Base-by-base conservation (phyloP, 1,140 invertebrate genomes). In the Diorhabda elongata region DNA sequence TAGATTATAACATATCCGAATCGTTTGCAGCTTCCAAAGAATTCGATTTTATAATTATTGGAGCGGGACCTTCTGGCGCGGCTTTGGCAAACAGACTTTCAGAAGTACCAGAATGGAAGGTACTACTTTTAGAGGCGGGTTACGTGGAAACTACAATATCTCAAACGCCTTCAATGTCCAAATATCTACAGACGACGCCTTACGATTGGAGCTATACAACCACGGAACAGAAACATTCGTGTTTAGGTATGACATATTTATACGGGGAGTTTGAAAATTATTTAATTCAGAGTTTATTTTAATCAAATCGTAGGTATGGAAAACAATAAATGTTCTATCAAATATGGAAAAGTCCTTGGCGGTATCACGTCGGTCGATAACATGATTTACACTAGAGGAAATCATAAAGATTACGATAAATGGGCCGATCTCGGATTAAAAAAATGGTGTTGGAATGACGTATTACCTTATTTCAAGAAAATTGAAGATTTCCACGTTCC, bases 361-460 rank as follows among this genome's bases (percentile, higher is more conserved):
- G 93, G 93, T 2, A 87, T 88, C 2, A 92, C 89, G 11, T 88
- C 91, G 4, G 86, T 96, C 43, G 96, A 96, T 77, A 92, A 89
- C 60, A 95, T 97, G 93, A 87, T 94, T 41, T 96, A 95, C 80
- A 90, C 92, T 2, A 83, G 95, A 47, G 95, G 94, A 0, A 89
- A 93, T 81, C 84, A 84, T 2, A 74, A 75, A 57, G 87, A 88
- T 69, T 88, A 85, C 69, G 85, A 88, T 64, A 79, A 81, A 61
- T 95, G 93, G 92, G 87, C 87, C 52, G 72, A 79, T 76, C 70
- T 86, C 73, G 92, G 91, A 1, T 94, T 94, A 71, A 77, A 81
- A 2, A 91, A 90, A 0, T 97, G 95, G 94, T 88, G 88, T 58
- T 96, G 91, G 79, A 84, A 90, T 8, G 89, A 93, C 64, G 87